These are phyloP conservation scores for Platysteira castanea DNA, from an alignment of 2,113 vertebrate genomes.

Conservation along the genomic window DNA sequence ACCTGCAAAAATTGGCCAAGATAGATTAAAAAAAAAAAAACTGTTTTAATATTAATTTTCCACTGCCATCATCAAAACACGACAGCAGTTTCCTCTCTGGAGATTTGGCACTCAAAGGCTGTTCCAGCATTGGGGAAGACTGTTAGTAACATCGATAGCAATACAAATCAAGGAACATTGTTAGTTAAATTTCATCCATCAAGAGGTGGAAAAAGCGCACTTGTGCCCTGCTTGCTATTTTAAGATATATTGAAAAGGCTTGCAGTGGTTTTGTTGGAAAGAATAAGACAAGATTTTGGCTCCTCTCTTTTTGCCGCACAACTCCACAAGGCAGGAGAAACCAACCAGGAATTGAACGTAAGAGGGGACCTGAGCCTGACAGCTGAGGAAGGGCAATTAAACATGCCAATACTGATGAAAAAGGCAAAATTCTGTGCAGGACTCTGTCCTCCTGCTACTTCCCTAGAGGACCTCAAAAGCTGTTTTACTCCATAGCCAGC, in stretches of 20 bases:
- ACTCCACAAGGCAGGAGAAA: not conserved
- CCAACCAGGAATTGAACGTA: not conserved
- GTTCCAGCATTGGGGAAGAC: not conserved
- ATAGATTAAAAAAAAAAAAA: not conserved
- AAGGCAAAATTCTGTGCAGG: not conserved
- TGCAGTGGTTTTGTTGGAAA: not conserved
- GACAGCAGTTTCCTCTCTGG: not conserved
- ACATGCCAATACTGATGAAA: not conserved
- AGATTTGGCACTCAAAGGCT: constrained; percentile 3
- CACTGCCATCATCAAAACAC: not conserved
- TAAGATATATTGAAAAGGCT: not conserved
- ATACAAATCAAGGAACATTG: constrained; percentile 41
- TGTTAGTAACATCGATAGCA: not conserved
- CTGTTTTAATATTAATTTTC: constrained; percentile 39
- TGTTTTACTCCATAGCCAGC: not conserved
- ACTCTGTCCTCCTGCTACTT: not conserved
- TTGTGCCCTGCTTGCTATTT: constrained; percentile 11
- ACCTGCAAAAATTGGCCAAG: not conserved
- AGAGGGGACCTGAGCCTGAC: rapidly evolving
- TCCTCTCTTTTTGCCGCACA: not conserved
- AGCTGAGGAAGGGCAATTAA: not conserved
- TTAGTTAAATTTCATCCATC: constrained; percentile 23
- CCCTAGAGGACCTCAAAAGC: not conserved
- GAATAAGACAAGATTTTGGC: not conserved
- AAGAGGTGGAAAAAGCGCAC: not conserved